These are phyloP conservation scores for Mnemiopsis leidyi DNA, from an alignment of 37 sponge, comb jelly and placozoan species.

Conservation along the genomic window DNA sequence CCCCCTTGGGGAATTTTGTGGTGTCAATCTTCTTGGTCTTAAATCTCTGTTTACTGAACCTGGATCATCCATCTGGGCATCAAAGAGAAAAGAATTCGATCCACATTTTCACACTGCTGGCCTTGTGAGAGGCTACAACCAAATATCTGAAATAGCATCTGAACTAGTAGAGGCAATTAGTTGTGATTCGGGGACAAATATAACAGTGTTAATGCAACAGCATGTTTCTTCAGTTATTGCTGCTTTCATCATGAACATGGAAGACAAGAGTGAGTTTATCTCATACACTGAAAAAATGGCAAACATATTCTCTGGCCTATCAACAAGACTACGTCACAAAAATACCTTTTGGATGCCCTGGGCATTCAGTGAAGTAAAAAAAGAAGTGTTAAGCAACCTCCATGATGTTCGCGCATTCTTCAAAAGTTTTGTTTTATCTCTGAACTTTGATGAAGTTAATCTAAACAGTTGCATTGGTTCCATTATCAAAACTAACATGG, in stretches of 20 bases:
- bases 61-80: neutral
- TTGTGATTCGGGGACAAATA: neutral
- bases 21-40: neutral
- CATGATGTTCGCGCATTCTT: neutral
- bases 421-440: neutral
- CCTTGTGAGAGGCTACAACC: neutral
- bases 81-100: constrained; percentile 17
- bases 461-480: neutral
- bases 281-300: neutral
- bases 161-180: neutral
- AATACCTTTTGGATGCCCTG: constrained; percentile 54
- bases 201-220: neutral
- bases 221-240: constrained; percentile 32
- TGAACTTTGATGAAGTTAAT: neutral
- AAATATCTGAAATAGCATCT: neutral
- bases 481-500: neutral
- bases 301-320: neutral
- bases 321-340: neutral
- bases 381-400: neutral
- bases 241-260: neutral
- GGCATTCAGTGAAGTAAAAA: neutral
- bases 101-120: neutral
- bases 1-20: neutral
- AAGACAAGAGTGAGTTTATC: neutral
- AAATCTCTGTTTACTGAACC: constrained; percentile 23